phyloP scores from a whole-genome alignment of 1,140 invertebrate genomes.

The Scaptomyza pallida region DNA sequence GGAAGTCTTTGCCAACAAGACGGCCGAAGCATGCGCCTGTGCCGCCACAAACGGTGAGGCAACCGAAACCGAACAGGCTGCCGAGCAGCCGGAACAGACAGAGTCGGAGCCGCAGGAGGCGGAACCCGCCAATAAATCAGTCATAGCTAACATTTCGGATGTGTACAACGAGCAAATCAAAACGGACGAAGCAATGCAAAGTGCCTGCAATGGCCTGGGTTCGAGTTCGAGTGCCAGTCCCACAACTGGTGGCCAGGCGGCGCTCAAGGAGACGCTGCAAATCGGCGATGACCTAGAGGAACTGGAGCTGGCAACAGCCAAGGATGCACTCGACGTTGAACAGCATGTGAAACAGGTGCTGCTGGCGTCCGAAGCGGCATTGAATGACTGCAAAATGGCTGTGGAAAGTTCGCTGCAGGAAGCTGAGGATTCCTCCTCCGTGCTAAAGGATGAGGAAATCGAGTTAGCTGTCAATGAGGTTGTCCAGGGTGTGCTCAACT shows the following conservation, averaged over 20 bases:
- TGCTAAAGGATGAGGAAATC: constrained; percentile 85
- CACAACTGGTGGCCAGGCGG: constrained; percentile 36
- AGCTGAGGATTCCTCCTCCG: constrained; percentile 83
- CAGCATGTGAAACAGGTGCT: constrained; percentile 87
- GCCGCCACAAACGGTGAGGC: constrained; percentile 19
- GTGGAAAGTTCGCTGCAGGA: constrained; percentile 78
- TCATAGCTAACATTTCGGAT: constrained; percentile 81
- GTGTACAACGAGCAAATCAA: constrained; percentile 83
- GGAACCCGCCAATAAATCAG: constrained; percentile 51
- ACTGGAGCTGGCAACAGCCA: constrained; percentile 78
- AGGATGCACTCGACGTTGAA: constrained; percentile 83
- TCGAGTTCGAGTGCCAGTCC: constrained; percentile 35
- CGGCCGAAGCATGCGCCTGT: constrained; percentile 58
- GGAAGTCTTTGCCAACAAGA: too few species aligned
- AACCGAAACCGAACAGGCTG: neutral
- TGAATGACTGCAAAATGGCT: constrained; percentile 84
- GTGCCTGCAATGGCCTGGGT: constrained; percentile 79
- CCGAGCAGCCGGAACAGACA: neutral
- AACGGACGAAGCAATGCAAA: constrained; percentile 63
- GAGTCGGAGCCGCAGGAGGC: constrained; percentile 5
- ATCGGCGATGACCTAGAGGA: constrained; percentile 84
- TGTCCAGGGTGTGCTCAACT: constrained; percentile 80
- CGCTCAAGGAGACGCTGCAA: constrained; percentile 64
- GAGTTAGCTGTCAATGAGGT: constrained; percentile 85
- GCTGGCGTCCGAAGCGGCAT: constrained; percentile 86